Evolutionary conservation across 2,888 invertebrate genomes (phyloP), one percentile per base, ranked within the genome.

Genomic region (Drosophila lutescens): DNA sequence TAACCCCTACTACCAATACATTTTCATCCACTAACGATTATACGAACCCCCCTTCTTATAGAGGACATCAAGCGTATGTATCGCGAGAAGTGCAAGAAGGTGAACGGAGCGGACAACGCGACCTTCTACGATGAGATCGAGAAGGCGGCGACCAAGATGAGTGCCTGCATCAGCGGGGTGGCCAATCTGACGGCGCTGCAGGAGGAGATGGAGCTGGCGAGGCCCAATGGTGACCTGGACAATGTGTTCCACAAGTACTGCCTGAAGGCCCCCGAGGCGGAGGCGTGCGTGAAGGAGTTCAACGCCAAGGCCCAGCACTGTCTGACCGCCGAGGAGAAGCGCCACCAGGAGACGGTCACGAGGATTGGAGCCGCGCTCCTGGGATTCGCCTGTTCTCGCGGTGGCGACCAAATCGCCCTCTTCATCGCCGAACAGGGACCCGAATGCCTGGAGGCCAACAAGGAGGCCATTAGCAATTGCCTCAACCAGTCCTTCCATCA

Each of bases 341-440:
- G 93, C 0, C 94, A 94, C 57, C 93, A 95, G 68, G 93, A 94
- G 61, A 93, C 94, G 0, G 91, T 95, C 9, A 91, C 94, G 84
- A 95, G 95, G 75, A 93, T 96, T 30, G 94, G 95, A 0, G 93
- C 94, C 17, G 94, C 95, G 47, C 91, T 97, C 2, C 92, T 95
- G 0, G 94, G 94, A 68, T 97, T 97, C 88, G 93, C 95, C 61
- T 97, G 97, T 89, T 94, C 93, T 76, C 96, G 96, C 78, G 96
- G 96, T 80, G 97, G 97, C 10, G 96, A 97, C 91, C 94, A 96
- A 78, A 95, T 97, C 78, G 96, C 96, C 0, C 93, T 97, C 79
- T 97, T 97, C 89, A 95, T 97, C 46, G 95, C 96, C n/a, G 96
- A 96, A 86, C 94, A 95, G 30, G 97, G 97, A 0, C 95, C 95